These are phyloP conservation scores for Amorpha juglandis DNA, from an alignment of 2,888 invertebrate species.

Conservation along the genomic window DNA sequence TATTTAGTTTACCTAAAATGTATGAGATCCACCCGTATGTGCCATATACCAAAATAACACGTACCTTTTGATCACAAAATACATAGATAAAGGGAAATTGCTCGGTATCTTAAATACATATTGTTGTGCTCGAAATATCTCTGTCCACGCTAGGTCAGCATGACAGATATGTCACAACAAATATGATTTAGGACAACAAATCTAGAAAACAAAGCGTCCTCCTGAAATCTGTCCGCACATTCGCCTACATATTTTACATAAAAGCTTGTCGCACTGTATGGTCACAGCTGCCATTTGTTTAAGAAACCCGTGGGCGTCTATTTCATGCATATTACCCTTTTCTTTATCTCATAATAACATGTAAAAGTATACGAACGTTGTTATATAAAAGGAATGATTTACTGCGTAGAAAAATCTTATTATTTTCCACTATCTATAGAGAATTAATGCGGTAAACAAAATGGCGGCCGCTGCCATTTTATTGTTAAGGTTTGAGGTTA, in stretches of 20 bases:
- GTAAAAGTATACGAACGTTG: constrained; percentile 26
- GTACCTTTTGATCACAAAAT: not conserved
- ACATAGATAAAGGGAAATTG: not conserved
- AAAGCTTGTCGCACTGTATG: constrained; percentile 11
- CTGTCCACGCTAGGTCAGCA: not conserved
- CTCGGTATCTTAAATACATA: not conserved
- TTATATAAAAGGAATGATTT: constrained; percentile 26
- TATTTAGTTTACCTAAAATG: too few species aligned
- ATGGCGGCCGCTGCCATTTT: constrained; percentile 14
- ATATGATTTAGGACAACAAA: constrained; percentile 21
- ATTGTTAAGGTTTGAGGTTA: constrained; percentile 15
- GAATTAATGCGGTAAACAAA: constrained; percentile 24
- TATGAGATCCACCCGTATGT: not conserved
- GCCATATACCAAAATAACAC: not conserved
- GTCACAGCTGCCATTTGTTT: constrained; percentile 26
- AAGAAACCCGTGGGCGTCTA: constrained; percentile 23
- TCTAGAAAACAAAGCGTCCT: constrained; percentile 21
- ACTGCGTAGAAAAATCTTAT: constrained; percentile 20
- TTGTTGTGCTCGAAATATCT: not conserved
- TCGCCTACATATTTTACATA: constrained; percentile 21
- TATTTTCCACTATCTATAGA: constrained; percentile 23
- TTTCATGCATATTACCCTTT: constrained; percentile 30
- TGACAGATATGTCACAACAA: constrained; percentile 21
- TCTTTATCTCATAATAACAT: constrained; percentile 29
- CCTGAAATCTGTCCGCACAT: constrained; percentile 17